Evolutionary conservation across 2,113 vertebrate species (phyloP).

Genomic region (Hippocampus zosterae): DNA sequence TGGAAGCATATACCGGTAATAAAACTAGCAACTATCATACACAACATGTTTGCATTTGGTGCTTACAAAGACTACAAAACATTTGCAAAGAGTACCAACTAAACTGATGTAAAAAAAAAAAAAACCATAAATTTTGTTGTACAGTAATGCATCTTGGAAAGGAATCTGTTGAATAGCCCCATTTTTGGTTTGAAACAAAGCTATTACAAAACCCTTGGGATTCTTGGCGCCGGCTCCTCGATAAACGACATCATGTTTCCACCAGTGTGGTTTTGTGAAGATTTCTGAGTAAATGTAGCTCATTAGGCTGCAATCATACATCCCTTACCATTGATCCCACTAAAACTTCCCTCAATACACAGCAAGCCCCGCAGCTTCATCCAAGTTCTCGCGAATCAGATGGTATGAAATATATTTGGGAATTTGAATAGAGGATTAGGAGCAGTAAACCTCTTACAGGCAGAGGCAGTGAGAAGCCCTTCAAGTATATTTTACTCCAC

Average conservation of each 20-base stretch:
- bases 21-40: not conserved
- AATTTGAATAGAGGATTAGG: slow-evolving; percentile 44
- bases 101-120: not conserved
- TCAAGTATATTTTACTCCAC: not conserved
- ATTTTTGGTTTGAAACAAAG: slow-evolving; percentile 11
- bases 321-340: slow-evolving; percentile 16
- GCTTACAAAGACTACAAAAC: not conserved
- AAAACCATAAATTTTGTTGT: slow-evolving; percentile 5
- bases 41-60: not conserved
- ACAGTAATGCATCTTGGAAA: not conserved
- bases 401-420: slow-evolving; percentile 18
- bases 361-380: slow-evolving; percentile 3
- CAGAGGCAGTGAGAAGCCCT: not conserved
- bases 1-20: not conserved
- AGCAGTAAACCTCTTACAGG: slow-evolving; percentile 41
- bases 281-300: slow-evolving; percentile 35
- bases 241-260: slow-evolving; percentile 36
- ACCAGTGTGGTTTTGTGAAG: slow-evolving; percentile 29
- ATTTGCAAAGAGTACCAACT: not conserved
- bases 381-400: slow-evolving; percentile 18
- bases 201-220: slow-evolving; percentile 30
- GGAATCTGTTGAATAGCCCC: slow-evolving; percentile 25
- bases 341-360: slow-evolving; percentile 22
- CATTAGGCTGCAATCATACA: slow-evolving; percentile 31
- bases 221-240: slow-evolving; percentile 10